Conservation (phyloP, 1,140 invertebrate species). For the Orius laevigatus region DNA sequence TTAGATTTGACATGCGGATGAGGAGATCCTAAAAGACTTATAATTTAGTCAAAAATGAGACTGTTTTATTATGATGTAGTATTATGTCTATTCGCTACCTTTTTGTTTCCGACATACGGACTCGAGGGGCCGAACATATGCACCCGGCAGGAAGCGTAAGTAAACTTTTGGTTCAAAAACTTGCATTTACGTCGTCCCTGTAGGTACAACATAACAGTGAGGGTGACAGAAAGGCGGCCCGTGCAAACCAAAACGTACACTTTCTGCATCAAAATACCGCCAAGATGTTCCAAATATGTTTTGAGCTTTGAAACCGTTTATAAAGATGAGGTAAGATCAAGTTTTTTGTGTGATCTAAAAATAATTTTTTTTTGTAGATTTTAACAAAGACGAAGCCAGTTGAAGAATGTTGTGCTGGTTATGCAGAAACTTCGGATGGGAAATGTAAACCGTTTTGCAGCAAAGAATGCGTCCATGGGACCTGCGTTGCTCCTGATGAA, state of each 20-base stretch:
- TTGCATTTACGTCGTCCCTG: slow-evolving; percentile 18
- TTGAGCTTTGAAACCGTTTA: slow-evolving; percentile 54
- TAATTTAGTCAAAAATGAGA: no score
- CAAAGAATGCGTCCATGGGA: slow-evolving; percentile 64
- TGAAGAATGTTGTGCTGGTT: slow-evolving; percentile 54
- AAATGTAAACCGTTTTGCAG: slow-evolving; percentile 65
- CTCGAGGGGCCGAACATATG: no score
- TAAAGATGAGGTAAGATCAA: slow-evolving; percentile 38
- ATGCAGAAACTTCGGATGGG: slow-evolving; percentile 39
- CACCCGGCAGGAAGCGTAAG: no score
- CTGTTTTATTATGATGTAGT: no score
- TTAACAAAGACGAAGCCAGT: slow-evolving; percentile 48
- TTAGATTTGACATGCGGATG: no score
- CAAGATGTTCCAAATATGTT: slow-evolving; percentile 69
- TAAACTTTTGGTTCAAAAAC: no score
- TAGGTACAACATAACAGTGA: slow-evolving; percentile 54
- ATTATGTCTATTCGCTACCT: no score
- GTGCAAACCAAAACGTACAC: slow-evolving; percentile 61
- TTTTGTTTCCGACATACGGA: no score
- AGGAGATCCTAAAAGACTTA: no score
- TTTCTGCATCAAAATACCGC: slow-evolving; percentile 70
- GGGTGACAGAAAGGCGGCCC: slow-evolving; percentile 57
- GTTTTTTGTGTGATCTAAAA: not conserved
- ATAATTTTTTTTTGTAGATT: slow-evolving; percentile 5
- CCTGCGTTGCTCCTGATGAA: slow-evolving; percentile 64